Evolutionary conservation across 2,888 invertebrate species (phyloP).

Genomic region (Byasa hedistus): DNA sequence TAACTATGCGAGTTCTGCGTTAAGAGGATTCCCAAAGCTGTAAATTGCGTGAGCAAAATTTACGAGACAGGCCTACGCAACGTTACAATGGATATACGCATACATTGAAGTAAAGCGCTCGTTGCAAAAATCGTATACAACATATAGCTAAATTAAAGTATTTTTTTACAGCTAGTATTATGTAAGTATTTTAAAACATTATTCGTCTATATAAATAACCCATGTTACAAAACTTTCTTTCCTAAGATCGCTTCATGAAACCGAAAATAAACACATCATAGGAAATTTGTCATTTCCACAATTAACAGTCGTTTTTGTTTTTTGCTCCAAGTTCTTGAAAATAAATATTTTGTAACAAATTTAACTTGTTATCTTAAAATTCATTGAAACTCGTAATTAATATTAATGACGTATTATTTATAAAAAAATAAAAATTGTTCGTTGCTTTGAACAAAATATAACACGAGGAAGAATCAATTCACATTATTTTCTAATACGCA

Average conservation of each 20-base stretch:
- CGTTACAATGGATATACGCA: slow-evolving; percentile 68
- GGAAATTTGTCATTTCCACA: no score
- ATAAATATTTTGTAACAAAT: no score
- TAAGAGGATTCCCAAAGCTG: slow-evolving; percentile 77
- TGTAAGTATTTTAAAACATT: background rate
- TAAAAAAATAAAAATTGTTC: no score
- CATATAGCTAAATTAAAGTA: slow-evolving; percentile 40
- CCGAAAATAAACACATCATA: no score
- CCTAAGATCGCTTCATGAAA: no score
- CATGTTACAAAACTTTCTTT: background rate
- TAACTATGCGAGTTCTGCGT: slow-evolving; percentile 74
- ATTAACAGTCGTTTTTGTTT: no score
- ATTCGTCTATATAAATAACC: background rate
- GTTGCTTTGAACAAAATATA: background rate
- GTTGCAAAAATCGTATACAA: slow-evolving; percentile 62
- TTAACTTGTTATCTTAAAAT: no score
- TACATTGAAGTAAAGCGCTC: slow-evolving; percentile 45
- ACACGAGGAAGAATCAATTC: background rate
- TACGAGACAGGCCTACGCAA: slow-evolving; percentile 75
- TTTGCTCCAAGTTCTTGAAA: no score
- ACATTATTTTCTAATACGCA: slow-evolving; percentile 27
- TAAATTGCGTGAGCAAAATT: slow-evolving; percentile 76
- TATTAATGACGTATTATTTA: no score
- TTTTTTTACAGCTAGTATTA: background rate
- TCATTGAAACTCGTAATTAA: no score